These are phyloP conservation scores for Ditula angustiorana DNA, from an alignment of 2,888 invertebrate genomes.

Conservation along the genomic window DNA sequence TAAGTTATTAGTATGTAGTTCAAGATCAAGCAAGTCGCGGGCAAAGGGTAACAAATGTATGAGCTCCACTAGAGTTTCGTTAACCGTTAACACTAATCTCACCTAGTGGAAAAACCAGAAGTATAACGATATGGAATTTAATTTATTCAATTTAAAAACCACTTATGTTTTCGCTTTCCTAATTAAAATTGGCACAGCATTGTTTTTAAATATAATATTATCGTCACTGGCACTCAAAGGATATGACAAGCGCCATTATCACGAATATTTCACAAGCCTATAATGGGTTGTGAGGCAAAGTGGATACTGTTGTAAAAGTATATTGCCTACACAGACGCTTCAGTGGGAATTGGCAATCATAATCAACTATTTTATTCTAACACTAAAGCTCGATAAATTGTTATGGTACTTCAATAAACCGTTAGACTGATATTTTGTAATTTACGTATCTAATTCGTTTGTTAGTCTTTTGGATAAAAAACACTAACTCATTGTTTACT, in stretches of 20 bases:
- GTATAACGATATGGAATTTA: neutral
- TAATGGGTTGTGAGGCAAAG: constrained; percentile 15
- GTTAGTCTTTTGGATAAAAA: no score
- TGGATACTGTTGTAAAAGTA: constrained; percentile 10
- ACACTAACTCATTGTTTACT: no score
- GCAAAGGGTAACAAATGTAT: no score
- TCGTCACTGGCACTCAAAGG: constrained; percentile 29
- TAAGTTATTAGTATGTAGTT: no score
- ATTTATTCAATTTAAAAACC: neutral
- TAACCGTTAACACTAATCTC: no score
- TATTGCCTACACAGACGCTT: neutral
- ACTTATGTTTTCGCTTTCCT: constrained; percentile 1
- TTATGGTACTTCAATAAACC: neutral
- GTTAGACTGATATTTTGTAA: no score
- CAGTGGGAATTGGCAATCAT: constrained; percentile 1
- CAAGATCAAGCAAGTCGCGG: no score
- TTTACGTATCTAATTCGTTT: no score
- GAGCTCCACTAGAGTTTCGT: no score
- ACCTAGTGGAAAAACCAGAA: no score
- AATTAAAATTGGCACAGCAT: constrained; percentile 14
- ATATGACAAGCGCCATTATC: constrained; percentile 36
- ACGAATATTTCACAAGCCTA: constrained; percentile 35
- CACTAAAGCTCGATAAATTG: neutral
- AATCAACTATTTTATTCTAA: constrained; percentile 13
- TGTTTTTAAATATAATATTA: constrained; percentile 30